phyloP scores from a whole-genome alignment of 2,113 vertebrate species.

The Ailurus styani region DNA sequence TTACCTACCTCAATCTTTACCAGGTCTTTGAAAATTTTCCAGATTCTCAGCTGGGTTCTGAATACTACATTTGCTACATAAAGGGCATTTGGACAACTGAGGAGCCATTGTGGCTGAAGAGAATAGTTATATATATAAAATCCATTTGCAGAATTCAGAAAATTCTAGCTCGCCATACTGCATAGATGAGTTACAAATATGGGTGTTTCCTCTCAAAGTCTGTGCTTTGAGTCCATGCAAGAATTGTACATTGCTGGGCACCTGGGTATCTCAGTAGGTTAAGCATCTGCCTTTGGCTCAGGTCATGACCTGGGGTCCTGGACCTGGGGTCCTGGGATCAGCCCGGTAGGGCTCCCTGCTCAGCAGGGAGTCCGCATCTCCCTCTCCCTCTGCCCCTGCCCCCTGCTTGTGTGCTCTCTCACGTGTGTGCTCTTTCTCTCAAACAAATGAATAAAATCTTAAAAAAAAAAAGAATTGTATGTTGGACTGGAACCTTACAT shows the following conservation, averaged over 20 bases:
- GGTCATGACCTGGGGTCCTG: no score
- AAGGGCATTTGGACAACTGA: neutral
- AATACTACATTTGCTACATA: neutral
- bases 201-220: neutral
- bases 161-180: neutral
- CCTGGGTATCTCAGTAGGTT: no score
- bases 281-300: no score
- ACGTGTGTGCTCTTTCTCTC: no score
- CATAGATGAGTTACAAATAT: neutral
- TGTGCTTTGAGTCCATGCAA: neutral
- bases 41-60: neutral
- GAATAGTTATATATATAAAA: neutral
- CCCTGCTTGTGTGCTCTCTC: no score
- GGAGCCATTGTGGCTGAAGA: neutral
- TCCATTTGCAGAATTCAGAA: neutral
- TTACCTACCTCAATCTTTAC: neutral
- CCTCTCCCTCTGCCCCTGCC: no score
- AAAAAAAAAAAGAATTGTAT: no score
- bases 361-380: no score
- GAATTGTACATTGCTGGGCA: neutral
- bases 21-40: neutral
- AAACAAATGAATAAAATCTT: no score
- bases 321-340: no score
- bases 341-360: no score
- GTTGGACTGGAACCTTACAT: neutral